phyloP scores from a whole-genome alignment of 2,113 vertebrate genomes.

The Stigmatopora nigra region DNA sequence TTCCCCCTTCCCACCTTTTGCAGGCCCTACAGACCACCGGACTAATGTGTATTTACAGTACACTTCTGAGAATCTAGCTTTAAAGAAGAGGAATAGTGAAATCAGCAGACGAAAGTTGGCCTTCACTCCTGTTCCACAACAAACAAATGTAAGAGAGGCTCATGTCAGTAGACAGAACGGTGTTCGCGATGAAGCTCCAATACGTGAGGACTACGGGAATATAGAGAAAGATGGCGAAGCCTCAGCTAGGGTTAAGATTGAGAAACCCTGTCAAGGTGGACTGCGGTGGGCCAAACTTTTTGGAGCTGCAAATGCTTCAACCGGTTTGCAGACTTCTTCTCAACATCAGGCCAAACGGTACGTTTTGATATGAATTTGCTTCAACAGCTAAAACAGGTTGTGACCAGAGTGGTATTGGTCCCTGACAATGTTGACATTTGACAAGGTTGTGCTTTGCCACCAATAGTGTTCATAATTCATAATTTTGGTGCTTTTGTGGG shows the following conservation, averaged over 20 bases:
- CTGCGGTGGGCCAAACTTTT: conserved; percentile 72
- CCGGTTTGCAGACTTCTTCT: conserved; percentile 24
- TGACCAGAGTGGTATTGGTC: too few relatives aligned
- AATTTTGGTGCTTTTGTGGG: too few relatives aligned
- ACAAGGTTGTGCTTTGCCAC: too few relatives aligned
- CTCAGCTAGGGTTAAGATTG: conserved; percentile 46
- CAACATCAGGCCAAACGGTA: conserved; percentile 69
- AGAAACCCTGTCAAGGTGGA: conserved; percentile 53
- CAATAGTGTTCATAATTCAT: too few relatives aligned
- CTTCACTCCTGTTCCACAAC: conserved; percentile 41
- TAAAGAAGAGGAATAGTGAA: conserved; percentile 43
- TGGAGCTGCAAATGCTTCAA: conserved; percentile 48
- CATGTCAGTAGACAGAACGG: conserved; percentile 68
- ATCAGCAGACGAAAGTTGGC: conserved; percentile 16
- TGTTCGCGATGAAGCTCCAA: conserved; percentile 32
- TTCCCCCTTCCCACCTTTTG: conserved; percentile 71
- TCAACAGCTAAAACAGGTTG: too few relatives aligned
- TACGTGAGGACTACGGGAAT: conserved; percentile 37
- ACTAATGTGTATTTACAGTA: conserved; percentile 1
- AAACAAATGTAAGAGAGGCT: conserved; percentile 55
- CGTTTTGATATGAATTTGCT: conserved; percentile 14
- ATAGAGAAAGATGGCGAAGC: conserved; percentile 59
- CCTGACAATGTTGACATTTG: too few relatives aligned
- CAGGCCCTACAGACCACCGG: conserved; percentile 74
- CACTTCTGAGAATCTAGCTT: conserved; percentile 11